These are phyloP conservation scores for Torymus texanus DNA, from an alignment of 2,888 invertebrate species.

Conservation along the genomic window DNA sequence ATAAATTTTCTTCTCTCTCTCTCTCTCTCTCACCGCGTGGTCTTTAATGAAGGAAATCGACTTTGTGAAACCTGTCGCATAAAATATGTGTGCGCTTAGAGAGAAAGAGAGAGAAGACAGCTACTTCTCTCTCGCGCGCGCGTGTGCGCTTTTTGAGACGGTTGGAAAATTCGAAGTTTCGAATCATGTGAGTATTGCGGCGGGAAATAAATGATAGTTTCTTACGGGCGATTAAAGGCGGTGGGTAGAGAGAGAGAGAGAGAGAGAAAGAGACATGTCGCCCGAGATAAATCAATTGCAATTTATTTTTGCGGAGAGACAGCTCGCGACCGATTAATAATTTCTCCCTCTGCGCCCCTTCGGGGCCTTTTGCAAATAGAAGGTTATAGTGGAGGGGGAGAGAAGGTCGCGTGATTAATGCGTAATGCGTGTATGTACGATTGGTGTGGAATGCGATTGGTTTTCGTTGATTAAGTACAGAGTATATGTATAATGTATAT, in stretches of 20 bases:
- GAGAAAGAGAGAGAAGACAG: too few species aligned
- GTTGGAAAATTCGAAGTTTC: constrained; percentile 9
- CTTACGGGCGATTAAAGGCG: neutral
- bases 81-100: constrained; percentile 15
- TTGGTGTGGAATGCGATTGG: too few species aligned
- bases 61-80: constrained; percentile 47
- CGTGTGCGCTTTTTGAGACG: constrained; percentile 27
- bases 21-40: constrained; percentile 31
- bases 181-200: neutral
- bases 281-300: constrained; percentile 43
- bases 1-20: constrained; percentile 12
- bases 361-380: neutral
- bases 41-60: constrained; percentile 56
- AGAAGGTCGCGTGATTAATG: constrained; percentile 40
- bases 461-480: too few species aligned
- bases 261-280: neutral
- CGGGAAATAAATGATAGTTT: constrained; percentile 23
- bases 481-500: too few species aligned
- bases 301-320: constrained; percentile 27
- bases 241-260: too few species aligned
- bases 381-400: neutral
- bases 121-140: neutral
- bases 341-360: neutral
- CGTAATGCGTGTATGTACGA: too few species aligned
- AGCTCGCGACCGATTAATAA: constrained; percentile 34